Evolutionary conservation across 2,113 vertebrate species (phyloP).

Genomic region (Psephotus haematonotus): DNA sequence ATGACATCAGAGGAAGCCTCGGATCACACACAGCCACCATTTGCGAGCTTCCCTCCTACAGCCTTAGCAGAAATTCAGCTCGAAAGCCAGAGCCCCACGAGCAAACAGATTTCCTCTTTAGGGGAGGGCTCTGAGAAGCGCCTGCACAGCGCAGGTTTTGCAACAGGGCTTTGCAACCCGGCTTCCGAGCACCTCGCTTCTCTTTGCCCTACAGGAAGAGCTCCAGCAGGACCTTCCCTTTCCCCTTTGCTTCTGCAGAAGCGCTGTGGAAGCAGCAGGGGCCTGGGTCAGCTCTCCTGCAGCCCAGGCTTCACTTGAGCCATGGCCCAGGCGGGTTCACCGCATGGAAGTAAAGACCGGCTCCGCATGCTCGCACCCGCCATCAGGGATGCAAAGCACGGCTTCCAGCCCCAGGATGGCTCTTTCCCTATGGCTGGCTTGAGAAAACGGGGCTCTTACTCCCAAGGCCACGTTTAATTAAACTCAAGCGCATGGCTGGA

Average conservation of each 20-base stretch:
- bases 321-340: background rate
- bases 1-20: slow-evolving; percentile 3
- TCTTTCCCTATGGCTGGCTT: background rate
- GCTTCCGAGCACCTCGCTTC: background rate
- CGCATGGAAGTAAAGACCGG: background rate
- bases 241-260: background rate
- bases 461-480: background rate
- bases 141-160: background rate
- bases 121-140: background rate
- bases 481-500: background rate
- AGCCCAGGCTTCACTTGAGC: background rate
- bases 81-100: background rate
- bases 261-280: background rate
- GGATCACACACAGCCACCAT: background rate
- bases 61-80: background rate
- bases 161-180: background rate
- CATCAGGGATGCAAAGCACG: background rate
- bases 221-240: background rate
- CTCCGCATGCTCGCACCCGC: background rate
- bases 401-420: background rate
- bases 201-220: background rate
- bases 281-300: background rate
- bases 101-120: background rate
- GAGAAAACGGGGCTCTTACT: background rate
- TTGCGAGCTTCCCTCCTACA: background rate